These are phyloP conservation scores for Drosophila baimaii DNA, from an alignment of 1,140 invertebrate genomes.

Conservation along the genomic window DNA sequence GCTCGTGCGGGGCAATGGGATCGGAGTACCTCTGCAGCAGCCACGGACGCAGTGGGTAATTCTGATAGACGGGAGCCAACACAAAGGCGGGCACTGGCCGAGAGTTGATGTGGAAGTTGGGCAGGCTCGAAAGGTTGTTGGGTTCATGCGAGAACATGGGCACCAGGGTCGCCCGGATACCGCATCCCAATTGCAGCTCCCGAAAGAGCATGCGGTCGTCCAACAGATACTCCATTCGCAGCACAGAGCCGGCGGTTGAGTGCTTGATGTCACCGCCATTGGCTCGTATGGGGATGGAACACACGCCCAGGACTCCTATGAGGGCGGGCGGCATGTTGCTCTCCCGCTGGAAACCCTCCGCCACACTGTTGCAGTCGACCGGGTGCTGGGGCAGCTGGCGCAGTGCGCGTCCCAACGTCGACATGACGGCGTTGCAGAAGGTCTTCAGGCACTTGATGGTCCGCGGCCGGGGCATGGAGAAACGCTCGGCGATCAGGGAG, in stretches of 20 bases:
- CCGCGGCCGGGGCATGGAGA: conserved; percentile 47
- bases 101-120: conserved; percentile 46
- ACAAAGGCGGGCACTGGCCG: conserved; percentile 61
- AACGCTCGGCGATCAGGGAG: conserved; percentile 53
- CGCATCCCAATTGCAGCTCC: conserved; percentile 57
- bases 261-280: conserved; percentile 13
- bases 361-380: conserved; percentile 58
- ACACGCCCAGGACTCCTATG: conserved; percentile 66
- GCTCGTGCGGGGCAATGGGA: conserved; percentile 60
- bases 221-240: conserved; percentile 68
- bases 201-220: conserved; percentile 75
- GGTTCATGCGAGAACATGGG: conserved; percentile 50
- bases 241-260: neutral
- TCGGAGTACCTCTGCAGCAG: conserved; percentile 67
- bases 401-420: conserved; percentile 50
- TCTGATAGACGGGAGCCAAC: conserved; percentile 53
- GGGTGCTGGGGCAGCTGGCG: conserved; percentile 54
- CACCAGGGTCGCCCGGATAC: neutral
- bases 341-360: conserved; percentile 57
- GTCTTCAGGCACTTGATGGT: conserved; percentile 57
- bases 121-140: conserved; percentile 51
- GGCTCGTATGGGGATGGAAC: conserved; percentile 60
- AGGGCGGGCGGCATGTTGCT: conserved; percentile 72
- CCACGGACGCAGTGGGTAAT: conserved; percentile 71
- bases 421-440: conserved; percentile 70